phyloP scores from a whole-genome alignment of 1,140 invertebrate genomes.

The Pachyrhynchus sulphureomaculatus region DNA sequence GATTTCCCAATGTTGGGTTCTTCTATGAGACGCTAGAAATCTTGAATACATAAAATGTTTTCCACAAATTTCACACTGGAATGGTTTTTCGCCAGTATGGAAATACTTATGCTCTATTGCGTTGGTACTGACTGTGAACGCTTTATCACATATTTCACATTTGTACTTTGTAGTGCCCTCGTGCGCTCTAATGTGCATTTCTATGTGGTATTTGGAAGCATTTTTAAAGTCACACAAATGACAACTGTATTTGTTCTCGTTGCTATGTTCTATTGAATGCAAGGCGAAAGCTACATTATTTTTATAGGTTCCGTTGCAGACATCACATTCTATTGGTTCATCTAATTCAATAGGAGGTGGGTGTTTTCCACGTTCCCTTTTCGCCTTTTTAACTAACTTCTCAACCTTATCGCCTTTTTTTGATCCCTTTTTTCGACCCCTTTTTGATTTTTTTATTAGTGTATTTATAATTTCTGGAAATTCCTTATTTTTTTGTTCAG shows the following conservation, averaged over 20 bases:
- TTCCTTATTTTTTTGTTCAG: not conserved
- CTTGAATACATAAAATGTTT: slow-evolving; percentile 51
- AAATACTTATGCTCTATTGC: slow-evolving; percentile 49
- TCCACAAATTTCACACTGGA: slow-evolving; percentile 63
- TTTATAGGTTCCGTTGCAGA: slow-evolving; percentile 42
- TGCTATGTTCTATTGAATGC: slow-evolving; percentile 44
- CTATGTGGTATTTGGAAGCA: slow-evolving; percentile 50
- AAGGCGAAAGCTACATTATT: slow-evolving; percentile 41
- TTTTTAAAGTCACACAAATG: slow-evolving; percentile 52
- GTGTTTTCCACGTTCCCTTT: slow-evolving; percentile 43
- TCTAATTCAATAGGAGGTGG: slow-evolving; percentile 56
- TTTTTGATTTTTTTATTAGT: not conserved
- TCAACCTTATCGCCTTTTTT: slow-evolving; percentile 14
- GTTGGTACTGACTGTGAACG: slow-evolving; percentile 55
- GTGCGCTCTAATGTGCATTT: slow-evolving; percentile 47
- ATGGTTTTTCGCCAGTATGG: slow-evolving; percentile 63
- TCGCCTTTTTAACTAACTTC: slow-evolving; percentile 11
- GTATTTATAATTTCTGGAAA: not conserved
- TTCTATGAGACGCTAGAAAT: slow-evolving; percentile 45
- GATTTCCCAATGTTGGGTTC: slow-evolving; percentile 48
- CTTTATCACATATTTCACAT: slow-evolving; percentile 55
- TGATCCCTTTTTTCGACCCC: slow-evolving; percentile 12
- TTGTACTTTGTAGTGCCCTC: slow-evolving; percentile 54
- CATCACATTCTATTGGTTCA: slow-evolving; percentile 41
- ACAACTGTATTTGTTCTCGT: slow-evolving; percentile 49